Evolutionary conservation across 2,797 vertebrate genomes (phyloP), one percentile per base, ranked within the genome.

Genomic region (Rhynchonycteris naso): DNA sequence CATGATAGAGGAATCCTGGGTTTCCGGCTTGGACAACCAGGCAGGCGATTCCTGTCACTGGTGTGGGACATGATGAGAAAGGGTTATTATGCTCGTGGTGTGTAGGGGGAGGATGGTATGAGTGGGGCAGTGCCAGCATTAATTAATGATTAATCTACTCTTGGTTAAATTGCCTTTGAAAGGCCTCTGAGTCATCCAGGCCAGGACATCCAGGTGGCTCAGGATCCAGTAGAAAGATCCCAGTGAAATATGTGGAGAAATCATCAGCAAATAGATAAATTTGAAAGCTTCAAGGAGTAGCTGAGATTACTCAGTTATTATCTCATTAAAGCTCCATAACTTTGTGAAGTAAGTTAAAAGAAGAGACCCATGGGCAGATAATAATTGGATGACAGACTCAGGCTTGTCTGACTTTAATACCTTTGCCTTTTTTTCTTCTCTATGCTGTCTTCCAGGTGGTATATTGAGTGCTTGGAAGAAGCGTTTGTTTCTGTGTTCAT

Each of bases 341-440:
- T 71, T 88, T 94, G 59, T 68, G 74, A 97, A 95, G 63, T 33
- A 80, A n/a, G 30, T 88, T 82, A 66, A 71, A 83, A 76, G 58
- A 89, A 79, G 52, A 72, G 35, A 33, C 83, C 58, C 50, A 52
- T 5, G 2, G 78, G 84, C 52, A 11, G n/a, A 16, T 72, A 59
- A 87, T 90, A 87, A 91, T 79, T 95, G 30, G n/a, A 80, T 35
- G 56, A 71, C 94, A 97, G 71, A 91, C n/a, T 56, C 82, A 92
- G 94, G 61, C 84, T 88, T 96, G 92, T 83, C 90, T 81, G 69
- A 83, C 33, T 78, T 19, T 71, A 21, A 93, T 88, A 54, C 66
- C 54, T 69, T 80, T 21, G 10, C 47, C 81, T 54, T 47, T 78
- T 54, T 47, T 47, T 66, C 21, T 33, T 87, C 52, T 87, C 21